Evolutionary conservation across 2,797 vertebrate genomes (phyloP).

Genomic region (Cirrhinus mrigala): DNA sequence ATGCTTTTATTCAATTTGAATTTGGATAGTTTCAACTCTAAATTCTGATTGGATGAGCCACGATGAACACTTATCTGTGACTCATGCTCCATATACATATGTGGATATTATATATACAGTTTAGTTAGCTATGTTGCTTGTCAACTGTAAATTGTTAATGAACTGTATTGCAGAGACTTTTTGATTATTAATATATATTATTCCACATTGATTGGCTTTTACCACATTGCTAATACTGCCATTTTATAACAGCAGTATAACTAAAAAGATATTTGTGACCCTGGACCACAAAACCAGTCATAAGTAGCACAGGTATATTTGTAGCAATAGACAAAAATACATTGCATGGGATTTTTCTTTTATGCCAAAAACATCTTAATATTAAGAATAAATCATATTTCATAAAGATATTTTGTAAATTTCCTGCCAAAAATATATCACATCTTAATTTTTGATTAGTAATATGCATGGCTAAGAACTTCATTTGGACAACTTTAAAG

Average conservation of each 20-base stretch:
- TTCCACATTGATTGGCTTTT: not conserved
- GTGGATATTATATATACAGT: not conserved
- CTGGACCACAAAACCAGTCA: no score
- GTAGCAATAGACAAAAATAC: no score
- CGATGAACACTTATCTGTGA: not conserved
- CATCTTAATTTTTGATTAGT: no score
- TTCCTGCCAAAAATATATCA: no score
- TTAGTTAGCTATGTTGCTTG: not conserved
- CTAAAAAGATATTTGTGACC: no score
- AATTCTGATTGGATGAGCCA: not conserved
- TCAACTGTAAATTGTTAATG: not conserved
- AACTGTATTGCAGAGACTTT: not conserved
- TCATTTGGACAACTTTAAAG: no score
- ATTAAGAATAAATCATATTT: no score
- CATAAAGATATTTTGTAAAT: no score
- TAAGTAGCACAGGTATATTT: no score
- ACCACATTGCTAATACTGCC: not conserved
- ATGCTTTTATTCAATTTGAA: not conserved
- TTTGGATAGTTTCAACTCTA: not conserved
- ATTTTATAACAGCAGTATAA: not conserved
- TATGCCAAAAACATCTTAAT: no score
- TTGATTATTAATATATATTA: not conserved
- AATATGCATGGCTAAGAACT: no score
- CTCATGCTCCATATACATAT: not conserved
- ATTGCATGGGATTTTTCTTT: no score